Evolutionary conservation across 2,888 invertebrate genomes (phyloP), one percentile per base, ranked within the genome.

Genomic region (Imbricaverruca yamaguchii): DNA sequence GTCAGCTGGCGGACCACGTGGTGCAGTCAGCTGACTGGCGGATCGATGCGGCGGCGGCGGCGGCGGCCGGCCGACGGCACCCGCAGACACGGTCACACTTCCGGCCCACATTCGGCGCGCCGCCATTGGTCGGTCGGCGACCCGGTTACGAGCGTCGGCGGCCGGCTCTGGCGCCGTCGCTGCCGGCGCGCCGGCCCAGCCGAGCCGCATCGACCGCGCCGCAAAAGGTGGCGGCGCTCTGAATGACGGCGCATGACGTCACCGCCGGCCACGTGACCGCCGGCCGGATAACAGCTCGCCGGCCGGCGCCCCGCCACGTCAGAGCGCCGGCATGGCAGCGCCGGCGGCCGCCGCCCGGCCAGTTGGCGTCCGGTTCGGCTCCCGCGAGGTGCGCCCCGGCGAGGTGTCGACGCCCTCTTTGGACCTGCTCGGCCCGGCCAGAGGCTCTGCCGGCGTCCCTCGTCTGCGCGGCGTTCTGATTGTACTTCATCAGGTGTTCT

Each of bases 401-500:
- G 13, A 57, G 57, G 9, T 11, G 13, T 57, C 10, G 13, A 57
- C 57, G 57, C 9, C 57, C 10, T 57, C 9, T 9, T 57, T 9
- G 57, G 10, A 11, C 57, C 57, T 11, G 57, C 57, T 57, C 9
- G 9, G 10, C 57, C 10, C 9, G 13, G 57, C 9, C 9, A 57
- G 57, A 57, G 57, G 57, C 9, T n/a, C 57, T 9, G 57, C 57
- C 10, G 57, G 9, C 13, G 10, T 57, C 13, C 57, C 57, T 57
- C 10, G 57, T 57, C 57, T 57, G 74, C 74, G 12, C 39, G 74
- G 74, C 74, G 74, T 74, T 74, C 74, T 74, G 74, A 74, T 74
- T 74, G 74, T 74, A 74, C 74, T 74, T 74, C 74, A 74, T 74
- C 74, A 74, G 74, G 74, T 74, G 74, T 74, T 74, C 74, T 74